A percentile compares a stretch with the other conserved stretches of the same genome.
These are phyloP conservation scores for Tolypeutes matacus DNA, from an alignment of 2,797 vertebrate genomes.

Conservation along the genomic window DNA sequence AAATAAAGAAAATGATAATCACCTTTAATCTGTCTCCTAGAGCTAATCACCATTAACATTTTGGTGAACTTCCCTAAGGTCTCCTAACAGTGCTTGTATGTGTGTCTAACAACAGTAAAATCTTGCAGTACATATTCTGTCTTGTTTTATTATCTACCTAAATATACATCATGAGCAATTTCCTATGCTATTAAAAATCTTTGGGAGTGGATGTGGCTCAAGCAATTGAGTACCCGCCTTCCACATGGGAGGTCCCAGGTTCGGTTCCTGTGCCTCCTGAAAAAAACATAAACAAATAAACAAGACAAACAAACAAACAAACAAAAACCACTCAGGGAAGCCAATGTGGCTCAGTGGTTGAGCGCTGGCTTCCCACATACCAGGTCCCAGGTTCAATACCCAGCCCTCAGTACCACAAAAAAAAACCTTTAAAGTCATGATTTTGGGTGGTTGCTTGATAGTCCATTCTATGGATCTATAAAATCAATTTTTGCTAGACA, in stretches of 20 bases:
- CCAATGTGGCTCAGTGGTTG: too few relatives aligned
- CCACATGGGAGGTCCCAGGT: too few relatives aligned
- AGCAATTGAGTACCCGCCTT: too few relatives aligned
- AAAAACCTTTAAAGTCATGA: background rate
- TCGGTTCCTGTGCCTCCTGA: too few relatives aligned
- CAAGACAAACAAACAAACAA: too few relatives aligned
- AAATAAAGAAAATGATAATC: conserved; percentile 19
- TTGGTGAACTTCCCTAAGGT: background rate
- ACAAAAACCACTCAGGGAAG: too few relatives aligned
- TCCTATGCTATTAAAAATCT: background rate
- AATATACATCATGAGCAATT: background rate
- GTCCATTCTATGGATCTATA: background rate
- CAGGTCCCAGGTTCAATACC: too few relatives aligned
- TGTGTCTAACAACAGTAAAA: background rate
- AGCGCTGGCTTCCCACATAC: too few relatives aligned
- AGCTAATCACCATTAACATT: background rate
- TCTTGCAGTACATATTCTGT: background rate
- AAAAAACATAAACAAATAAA: too few relatives aligned
- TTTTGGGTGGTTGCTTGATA: conserved; percentile 20
- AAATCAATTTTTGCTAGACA: conserved; percentile 23
- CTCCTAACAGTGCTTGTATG: background rate
- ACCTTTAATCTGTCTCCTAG: background rate
- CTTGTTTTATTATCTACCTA: background rate
- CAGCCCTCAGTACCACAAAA: too few relatives aligned
- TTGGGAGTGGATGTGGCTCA: too few relatives aligned